These are phyloP conservation scores for Apodemus sylvaticus DNA, from an alignment of 2,113 vertebrate species.

Conservation along the genomic window DNA sequence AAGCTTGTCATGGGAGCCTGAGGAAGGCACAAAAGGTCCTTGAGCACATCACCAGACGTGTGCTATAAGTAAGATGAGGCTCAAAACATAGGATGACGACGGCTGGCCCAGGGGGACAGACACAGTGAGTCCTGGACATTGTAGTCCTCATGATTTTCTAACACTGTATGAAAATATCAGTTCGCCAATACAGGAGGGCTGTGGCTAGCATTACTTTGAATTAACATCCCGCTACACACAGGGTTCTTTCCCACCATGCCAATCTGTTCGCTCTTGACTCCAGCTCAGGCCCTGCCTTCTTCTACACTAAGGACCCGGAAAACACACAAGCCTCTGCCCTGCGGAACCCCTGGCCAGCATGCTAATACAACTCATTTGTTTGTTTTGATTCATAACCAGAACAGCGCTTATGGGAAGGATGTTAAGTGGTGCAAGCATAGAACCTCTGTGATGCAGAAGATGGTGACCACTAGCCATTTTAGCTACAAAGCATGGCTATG, in stretches of 20 bases:
- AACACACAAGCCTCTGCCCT: background rate
- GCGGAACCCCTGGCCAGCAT: background rate
- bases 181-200: background rate
- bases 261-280: background rate
- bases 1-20: accelerated
- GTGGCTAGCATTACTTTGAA: background rate
- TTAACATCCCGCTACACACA: background rate
- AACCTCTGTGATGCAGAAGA: background rate
- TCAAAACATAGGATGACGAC: background rate
- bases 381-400: slow-evolving; percentile 21
- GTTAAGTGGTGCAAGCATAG: slow-evolving; percentile 10
- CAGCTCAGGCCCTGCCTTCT: background rate
- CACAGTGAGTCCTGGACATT: background rate
- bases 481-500: slow-evolving; percentile 20
- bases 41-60: accelerated
- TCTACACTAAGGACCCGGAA: background rate
- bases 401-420: background rate
- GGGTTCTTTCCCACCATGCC: background rate
- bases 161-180: slow-evolving; percentile 36
- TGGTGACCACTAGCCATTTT: background rate
- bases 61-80: background rate
- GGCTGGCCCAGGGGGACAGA: too few species aligned
- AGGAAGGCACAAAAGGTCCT: background rate
- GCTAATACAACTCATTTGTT: background rate
- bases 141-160: background rate